A percentile compares a stretch with the other conserved stretches of the same genome.
phyloP scores from a whole-genome alignment of 1,140 invertebrate species.

The Cheumatopsyche charites region DNA sequence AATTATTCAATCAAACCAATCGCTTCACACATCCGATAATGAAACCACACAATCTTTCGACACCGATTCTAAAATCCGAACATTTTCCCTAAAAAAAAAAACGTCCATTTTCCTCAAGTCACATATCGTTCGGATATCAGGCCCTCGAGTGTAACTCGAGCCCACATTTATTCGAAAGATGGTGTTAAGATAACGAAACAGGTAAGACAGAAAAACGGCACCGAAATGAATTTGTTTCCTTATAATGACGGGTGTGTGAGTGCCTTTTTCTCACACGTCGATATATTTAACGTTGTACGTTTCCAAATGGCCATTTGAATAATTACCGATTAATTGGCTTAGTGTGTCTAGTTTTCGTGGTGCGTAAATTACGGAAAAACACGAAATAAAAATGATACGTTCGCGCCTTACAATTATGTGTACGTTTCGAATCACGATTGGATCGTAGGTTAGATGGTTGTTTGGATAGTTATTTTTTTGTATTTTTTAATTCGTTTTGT shows the following conservation, averaged over 20 bases:
- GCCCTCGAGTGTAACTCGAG: constrained; percentile 23
- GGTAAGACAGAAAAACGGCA: constrained; percentile 23
- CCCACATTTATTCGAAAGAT: constrained; percentile 36
- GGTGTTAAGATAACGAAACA: constrained; percentile 46
- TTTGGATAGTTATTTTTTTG: too few species aligned
- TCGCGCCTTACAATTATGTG: constrained; percentile 15
- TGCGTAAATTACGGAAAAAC: not conserved
- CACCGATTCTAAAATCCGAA: not conserved
- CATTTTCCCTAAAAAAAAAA: not conserved
- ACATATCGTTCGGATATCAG: too few species aligned
- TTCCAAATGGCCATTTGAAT: constrained; percentile 26
- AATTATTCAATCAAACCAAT: not conserved
- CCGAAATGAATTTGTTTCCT: constrained; percentile 47
- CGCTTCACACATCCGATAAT: not conserved
- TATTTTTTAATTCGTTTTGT: too few species aligned
- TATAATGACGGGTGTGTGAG: constrained; percentile 44
- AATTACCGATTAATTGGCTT: constrained; percentile 31
- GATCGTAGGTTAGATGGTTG: not conserved
- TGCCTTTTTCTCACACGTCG: constrained; percentile 11
- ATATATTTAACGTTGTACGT: not conserved
- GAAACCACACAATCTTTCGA: too few species aligned
- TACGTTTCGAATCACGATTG: constrained; percentile 19
- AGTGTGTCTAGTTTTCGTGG: not conserved
- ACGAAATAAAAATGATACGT: constrained; percentile 9
- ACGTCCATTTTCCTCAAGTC: not conserved